phyloP scores from a whole-genome alignment of 2,888 invertebrate species.

The Acanthococcus lagerstroemiae region DNA sequence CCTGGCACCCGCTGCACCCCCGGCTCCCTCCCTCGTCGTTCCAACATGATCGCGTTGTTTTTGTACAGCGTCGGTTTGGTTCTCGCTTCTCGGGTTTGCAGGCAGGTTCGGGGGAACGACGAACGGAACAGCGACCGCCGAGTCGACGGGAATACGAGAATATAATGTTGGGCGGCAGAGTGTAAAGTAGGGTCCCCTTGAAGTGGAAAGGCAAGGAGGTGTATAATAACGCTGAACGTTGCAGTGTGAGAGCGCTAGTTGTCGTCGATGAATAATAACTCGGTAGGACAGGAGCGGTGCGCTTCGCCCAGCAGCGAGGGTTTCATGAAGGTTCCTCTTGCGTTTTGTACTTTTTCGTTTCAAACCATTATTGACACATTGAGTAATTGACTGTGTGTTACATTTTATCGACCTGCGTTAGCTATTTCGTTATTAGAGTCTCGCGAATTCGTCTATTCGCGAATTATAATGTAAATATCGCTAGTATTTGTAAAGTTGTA shows the following conservation, averaged over 20 bases:
- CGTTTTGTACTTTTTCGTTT: constrained; percentile 2
- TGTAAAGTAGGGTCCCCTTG: too few species aligned
- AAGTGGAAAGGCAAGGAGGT: neutral
- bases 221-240: neutral
- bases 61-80: too few species aligned
- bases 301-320: neutral
- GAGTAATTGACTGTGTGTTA: constrained; percentile 8
- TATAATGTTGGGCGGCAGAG: too few species aligned
- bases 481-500: neutral
- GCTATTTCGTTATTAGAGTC: constrained; percentile 1
- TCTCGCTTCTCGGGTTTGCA: too few species aligned
- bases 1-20: too few species aligned
- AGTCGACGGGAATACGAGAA: too few species aligned
- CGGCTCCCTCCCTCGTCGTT: too few species aligned
- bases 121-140: too few species aligned
- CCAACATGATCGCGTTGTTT: too few species aligned
- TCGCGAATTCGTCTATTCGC: constrained; percentile 1
- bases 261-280: neutral
- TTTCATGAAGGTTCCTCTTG: neutral
- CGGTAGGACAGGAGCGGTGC: neutral
- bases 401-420: constrained; percentile 5
- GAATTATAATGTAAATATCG: constrained; percentile 24
- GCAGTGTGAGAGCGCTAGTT: neutral
- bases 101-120: too few species aligned
- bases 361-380: constrained; percentile 6